phyloP scores from a whole-genome alignment of 2,888 invertebrate species.

The Apamea epomidion region DNA sequence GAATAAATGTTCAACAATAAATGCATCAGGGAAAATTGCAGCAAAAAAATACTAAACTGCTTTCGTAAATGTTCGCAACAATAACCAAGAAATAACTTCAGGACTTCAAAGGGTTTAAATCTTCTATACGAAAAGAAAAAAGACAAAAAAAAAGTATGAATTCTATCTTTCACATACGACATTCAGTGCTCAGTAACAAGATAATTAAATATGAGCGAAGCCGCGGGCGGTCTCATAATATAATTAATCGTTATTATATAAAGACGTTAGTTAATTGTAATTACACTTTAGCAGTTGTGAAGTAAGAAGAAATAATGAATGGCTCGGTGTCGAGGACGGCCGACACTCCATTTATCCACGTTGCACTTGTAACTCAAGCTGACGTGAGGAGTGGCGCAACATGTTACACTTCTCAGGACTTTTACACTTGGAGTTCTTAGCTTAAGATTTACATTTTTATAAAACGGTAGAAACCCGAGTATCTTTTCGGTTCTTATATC shows the following conservation, averaged over 20 bases:
- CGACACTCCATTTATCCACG: slow-evolving; percentile 60
- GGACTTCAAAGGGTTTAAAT: neutral
- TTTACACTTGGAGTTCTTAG: slow-evolving; percentile 30
- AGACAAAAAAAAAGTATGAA: neutral
- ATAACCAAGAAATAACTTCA: neutral
- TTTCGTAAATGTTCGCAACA: slow-evolving; percentile 7
- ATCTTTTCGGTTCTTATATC: neutral
- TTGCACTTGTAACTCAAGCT: slow-evolving; percentile 51
- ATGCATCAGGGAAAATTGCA: neutral
- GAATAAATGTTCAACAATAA: neutral
- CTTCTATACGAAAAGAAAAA: neutral
- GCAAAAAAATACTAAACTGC: neutral
- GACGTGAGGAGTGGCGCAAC: slow-evolving; percentile 50
- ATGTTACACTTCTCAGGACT: slow-evolving; percentile 50
- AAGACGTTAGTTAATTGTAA: slow-evolving; percentile 44
- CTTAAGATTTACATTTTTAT: slow-evolving; percentile 14
- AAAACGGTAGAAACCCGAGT: neutral
- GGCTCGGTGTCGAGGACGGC: slow-evolving; percentile 34
- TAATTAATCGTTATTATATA: slow-evolving; percentile 40
- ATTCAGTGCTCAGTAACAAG: slow-evolving; percentile 23
- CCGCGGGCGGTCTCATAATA: slow-evolving; percentile 5
- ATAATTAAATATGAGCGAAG: slow-evolving; percentile 24
- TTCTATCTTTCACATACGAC: slow-evolving; percentile 19
- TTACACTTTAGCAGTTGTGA: slow-evolving; percentile 32
- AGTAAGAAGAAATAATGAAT: slow-evolving; percentile 51